Evolutionary conservation across 2,113 vertebrate genomes (phyloP), one percentile per base, ranked within the genome.

Genomic region (Xyrauchen texanus): DNA sequence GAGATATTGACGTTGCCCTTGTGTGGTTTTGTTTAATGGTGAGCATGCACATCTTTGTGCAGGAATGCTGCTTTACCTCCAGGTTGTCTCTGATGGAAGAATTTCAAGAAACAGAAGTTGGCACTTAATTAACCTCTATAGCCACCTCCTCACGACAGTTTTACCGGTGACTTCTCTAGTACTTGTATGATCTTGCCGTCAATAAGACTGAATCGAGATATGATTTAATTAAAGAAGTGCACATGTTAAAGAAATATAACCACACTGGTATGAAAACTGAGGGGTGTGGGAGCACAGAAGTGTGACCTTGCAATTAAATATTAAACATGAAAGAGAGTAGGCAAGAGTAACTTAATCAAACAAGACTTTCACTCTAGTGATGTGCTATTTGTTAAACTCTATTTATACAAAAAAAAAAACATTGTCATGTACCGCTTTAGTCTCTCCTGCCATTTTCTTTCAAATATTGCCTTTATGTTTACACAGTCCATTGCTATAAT

Each of bases 121-220:
- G 83, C 86, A 87, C 89, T 93, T 93, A 94, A 93, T 93, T 94
- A 91, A 92, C 92, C 91, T 91, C 86, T 88, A 86, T 85, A 82
- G 88, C 88, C 90, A 85, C 91, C 89, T 90, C 88, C 90, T 88
- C 88, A 81, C 86, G 89, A 91, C 88, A 90, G 85, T 91, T 90
- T 91, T 91, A 86, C 86, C 83, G 76, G 21, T 3, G 21, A 34
- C 21, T 91, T 84, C 81, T 84, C 89, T 91, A 92, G 92, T 92
- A 91, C 88, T 92, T 90, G 89, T 91, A 91, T 85, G 91, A 93
- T 91, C 92, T 93, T 90, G 90, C 90, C 86, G 88, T 91, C 91
- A 88, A 90, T 90, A 91, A 91, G 88, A 92, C 89, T 91, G 89
- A 91, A 91, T 90, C 85, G 84, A 91, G 85, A 87, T 86, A 90